Evolutionary conservation across 2,888 invertebrate species (phyloP), one percentile per base, ranked within the genome.

Genomic region (Arge pagana): DNA sequence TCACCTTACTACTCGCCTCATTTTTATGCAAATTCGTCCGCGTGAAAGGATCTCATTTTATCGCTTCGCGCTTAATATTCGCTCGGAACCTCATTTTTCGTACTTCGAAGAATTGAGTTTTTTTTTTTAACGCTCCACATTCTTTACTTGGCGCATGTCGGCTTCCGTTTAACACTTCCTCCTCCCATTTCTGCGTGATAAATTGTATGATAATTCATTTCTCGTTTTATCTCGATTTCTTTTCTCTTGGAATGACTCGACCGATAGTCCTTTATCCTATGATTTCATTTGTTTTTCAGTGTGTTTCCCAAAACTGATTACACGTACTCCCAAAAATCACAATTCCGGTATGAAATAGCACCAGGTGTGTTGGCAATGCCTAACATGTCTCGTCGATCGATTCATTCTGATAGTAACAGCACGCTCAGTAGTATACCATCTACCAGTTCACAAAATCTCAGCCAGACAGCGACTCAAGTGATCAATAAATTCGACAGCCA

Each of bases 251-350:
- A n/a, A n/a, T n/a, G n/a, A n/a, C n/a, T n/a, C n/a, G n/a, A n/a
- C n/a, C n/a, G n/a, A n/a, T n/a, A n/a, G n/a, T n/a, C n/a, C n/a
- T n/a, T n/a, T n/a, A n/a, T n/a, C n/a, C n/a, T n/a, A n/a, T n/a
- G n/a, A n/a, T 33, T 58, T 60, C 57, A 50, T 23, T 59, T 58
- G 50, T 45, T 43, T 78, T 79, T 11, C 81, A 93, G 93, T 76
- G 87, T 86, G 77, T 90, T 88, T 72, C 93, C 92, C 4, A 94
- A 94, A 79, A 94, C 93, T 55, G 93, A 93, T 78, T 93, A 92
- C 79, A 93, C 93, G 6, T 94, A 94, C 76, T 91, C 93, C 2
- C 84, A 83, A 57, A 79, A 87, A 62, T 93, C 92, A n/a, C 86
- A 86, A 61, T 89, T 89, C 79, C 85, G 91, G 45, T 86, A 88